Evolutionary conservation across 1,140 invertebrate genomes (phyloP).

Genomic region (Platorchestia sp.): DNA sequence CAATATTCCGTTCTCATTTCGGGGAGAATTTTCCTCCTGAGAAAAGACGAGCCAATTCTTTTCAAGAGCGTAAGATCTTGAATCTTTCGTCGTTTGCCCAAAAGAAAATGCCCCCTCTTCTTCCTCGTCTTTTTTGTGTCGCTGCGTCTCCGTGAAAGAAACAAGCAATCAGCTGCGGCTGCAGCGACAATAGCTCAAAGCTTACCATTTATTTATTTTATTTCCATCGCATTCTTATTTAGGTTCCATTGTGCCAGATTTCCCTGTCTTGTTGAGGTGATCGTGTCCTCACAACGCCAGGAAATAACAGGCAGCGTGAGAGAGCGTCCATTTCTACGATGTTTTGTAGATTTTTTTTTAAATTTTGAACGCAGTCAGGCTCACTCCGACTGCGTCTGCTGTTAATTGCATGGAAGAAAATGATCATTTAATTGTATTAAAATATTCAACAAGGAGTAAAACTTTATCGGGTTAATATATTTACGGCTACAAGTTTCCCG

Average conservation of each 20-base stretch:
- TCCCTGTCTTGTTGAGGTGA: background rate
- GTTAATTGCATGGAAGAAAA: too few species aligned
- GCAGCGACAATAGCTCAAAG: conserved; percentile 6
- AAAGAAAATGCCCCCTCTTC: background rate
- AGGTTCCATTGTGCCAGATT: conserved; percentile 14
- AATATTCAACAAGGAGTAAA: too few species aligned
- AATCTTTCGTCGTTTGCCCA: background rate
- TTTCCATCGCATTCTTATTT: conserved; percentile 15
- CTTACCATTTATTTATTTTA: conserved; percentile 15
- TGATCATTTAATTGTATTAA: too few species aligned
- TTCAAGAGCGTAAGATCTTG: background rate
- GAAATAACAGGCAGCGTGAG: background rate
- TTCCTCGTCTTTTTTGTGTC: background rate
- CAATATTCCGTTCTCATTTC: background rate
- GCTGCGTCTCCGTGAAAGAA: background rate
- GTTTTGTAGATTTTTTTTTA: background rate
- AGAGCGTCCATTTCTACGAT: background rate
- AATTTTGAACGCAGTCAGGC: background rate
- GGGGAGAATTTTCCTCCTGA: background rate
- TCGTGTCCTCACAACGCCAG: background rate
- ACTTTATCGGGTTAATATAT: too few species aligned
- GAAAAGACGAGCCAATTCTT: background rate
- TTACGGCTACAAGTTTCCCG: too few species aligned
- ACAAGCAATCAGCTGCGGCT: conserved; percentile 41
- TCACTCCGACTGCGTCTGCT: background rate